Conservation (phyloP, 2,113 vertebrate genomes). For the Caretta caretta region DNA sequence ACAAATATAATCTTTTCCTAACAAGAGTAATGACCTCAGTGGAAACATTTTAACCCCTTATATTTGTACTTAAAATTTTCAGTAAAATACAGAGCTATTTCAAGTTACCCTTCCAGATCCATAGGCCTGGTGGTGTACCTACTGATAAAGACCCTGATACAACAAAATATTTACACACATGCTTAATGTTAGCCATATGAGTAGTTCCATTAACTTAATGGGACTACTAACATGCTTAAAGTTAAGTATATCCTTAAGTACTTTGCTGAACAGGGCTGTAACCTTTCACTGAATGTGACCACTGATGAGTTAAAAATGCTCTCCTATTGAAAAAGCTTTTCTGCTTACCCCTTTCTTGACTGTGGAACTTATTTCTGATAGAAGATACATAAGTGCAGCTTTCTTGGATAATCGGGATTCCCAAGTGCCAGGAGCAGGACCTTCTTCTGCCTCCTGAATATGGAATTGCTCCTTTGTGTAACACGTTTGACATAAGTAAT, state of each 20-base stretch:
- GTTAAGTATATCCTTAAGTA: slow-evolving; percentile 33
- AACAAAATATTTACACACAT: slow-evolving; percentile 24
- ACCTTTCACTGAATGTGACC: slow-evolving; percentile 64
- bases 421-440: slow-evolving; percentile 83
- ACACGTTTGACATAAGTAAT: slow-evolving; percentile 82
- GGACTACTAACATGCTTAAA: slow-evolving; percentile 8
- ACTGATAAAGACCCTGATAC: slow-evolving; percentile 56
- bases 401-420: slow-evolving; percentile 80
- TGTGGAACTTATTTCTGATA: slow-evolving; percentile 77
- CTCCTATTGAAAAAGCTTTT: slow-evolving; percentile 67
- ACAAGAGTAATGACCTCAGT: slow-evolving; percentile 85
- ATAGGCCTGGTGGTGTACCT: slow-evolving; percentile 73
- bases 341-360: slow-evolving; percentile 71
- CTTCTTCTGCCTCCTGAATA: slow-evolving; percentile 82
- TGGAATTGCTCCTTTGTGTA: slow-evolving; percentile 83
- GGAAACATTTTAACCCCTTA: slow-evolving; percentile 76
- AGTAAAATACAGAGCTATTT: slow-evolving; percentile 77
- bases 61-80: slow-evolving; percentile 67
- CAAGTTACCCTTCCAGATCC: slow-evolving; percentile 77
- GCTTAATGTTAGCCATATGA: background rate
- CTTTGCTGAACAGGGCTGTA: slow-evolving; percentile 59
- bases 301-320: slow-evolving; percentile 26
- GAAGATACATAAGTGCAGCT: slow-evolving; percentile 79
- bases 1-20: slow-evolving; percentile 70
- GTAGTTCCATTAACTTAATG: background rate